A percentile compares a stretch with the other conserved stretches of the same genome.
Conservation (phyloP, 1,140 invertebrate genomes). For the Philaenus spumarius region DNA sequence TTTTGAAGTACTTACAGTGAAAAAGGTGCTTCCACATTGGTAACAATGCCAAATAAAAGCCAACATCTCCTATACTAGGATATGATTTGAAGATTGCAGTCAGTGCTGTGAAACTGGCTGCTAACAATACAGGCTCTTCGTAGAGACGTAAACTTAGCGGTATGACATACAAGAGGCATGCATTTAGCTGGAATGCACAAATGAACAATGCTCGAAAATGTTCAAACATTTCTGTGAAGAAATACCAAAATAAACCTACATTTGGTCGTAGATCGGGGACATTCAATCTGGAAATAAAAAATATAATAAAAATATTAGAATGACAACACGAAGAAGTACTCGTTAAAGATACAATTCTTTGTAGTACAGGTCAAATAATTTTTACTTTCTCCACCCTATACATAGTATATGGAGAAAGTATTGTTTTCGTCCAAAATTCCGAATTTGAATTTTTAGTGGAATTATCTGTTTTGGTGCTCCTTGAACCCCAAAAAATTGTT, state of each 20-base stretch:
- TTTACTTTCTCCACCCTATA: no score
- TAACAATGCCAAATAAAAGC: constrained; percentile 82
- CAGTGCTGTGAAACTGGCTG: constrained; percentile 75
- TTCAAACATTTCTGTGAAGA: constrained; percentile 99
- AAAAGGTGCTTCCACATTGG: constrained; percentile 89
- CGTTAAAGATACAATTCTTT: no score
- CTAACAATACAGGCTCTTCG: constrained; percentile 78
- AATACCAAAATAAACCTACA: constrained; percentile 98
- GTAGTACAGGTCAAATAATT: no score
- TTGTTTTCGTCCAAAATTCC: no score
- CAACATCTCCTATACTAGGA: constrained; percentile 91
- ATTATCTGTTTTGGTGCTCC: no score
- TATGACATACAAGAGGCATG: constrained; percentile 80
- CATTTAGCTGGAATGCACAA: constrained; percentile 95
- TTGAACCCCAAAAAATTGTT: no score
- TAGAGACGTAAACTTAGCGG: constrained; percentile 81
- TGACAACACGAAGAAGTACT: no score
- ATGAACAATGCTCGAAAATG: constrained; percentile 94
- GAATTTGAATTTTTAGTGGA: no score
- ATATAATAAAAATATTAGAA: no score
- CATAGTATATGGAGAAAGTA: no score
- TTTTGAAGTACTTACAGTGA: constrained; percentile 68
- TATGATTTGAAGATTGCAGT: constrained; percentile 95
- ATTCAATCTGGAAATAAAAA: constrained; percentile 52
- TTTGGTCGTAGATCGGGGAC: constrained; percentile 95